These are phyloP conservation scores for Nothocercus nigrocapillus DNA, from an alignment of 2,113 vertebrate genomes.

Conservation along the genomic window DNA sequence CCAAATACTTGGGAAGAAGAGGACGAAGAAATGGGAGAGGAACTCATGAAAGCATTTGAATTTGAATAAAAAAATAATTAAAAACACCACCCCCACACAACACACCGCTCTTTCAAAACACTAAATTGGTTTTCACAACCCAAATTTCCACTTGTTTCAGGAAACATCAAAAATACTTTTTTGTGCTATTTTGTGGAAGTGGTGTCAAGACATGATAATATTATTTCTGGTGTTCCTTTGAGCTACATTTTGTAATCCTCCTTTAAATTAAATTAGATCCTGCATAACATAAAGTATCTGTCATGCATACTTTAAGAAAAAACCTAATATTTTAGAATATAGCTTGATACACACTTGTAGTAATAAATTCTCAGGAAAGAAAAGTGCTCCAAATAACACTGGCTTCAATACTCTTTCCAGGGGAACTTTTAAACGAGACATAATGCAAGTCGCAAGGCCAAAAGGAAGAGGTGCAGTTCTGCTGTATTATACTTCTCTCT, in stretches of 20 bases:
- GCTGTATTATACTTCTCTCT: not conserved
- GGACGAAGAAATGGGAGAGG: no score
- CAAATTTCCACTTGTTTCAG: not conserved
- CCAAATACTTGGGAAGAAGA: not conserved
- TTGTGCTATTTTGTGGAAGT: no score
- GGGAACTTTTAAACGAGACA: not conserved
- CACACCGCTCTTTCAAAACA: not conserved
- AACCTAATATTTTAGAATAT: not conserved
- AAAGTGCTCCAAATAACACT: accelerated
- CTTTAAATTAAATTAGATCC: not conserved
- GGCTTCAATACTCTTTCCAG: not conserved
- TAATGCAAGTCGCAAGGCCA: not conserved
- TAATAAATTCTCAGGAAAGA: not conserved
- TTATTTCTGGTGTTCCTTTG: not conserved
- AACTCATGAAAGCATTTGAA: no score
- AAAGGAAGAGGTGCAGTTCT: not conserved
- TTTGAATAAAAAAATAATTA: no score
- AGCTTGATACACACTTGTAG: not conserved
- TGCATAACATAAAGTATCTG: accelerated
- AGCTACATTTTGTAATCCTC: not conserved
- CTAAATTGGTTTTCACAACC: not conserved
- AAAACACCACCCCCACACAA: no score
- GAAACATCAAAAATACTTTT: no score
- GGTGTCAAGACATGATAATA: not conserved
- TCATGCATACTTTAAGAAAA: not conserved